A percentile compares a stretch with the other conserved stretches of the same genome.
These are phyloP conservation scores for Hanleya hanleyi DNA, from an alignment of 2,888 invertebrate genomes.

Conservation along the genomic window DNA sequence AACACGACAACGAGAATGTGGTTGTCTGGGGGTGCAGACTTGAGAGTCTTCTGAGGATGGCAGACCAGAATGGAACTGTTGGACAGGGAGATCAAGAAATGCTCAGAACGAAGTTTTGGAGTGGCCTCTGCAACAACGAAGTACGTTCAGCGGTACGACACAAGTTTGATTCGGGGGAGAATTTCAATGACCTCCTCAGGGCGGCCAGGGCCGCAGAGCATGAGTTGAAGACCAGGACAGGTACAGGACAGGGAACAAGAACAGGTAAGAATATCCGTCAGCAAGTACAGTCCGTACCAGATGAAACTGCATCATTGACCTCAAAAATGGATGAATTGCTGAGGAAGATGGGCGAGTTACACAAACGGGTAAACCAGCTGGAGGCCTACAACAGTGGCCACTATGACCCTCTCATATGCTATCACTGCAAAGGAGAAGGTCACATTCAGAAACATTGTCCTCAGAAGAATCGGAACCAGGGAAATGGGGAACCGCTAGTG, in stretches of 20 bases:
- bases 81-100: too few relatives aligned
- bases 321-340: too few relatives aligned
- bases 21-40: background rate
- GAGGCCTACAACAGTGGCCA: background rate
- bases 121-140: too few relatives aligned
- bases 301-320: too few relatives aligned
- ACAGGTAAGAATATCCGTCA: too few relatives aligned
- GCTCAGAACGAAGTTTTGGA: too few relatives aligned
- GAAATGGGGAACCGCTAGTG: background rate
- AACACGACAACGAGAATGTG: background rate
- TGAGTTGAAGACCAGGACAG: background rate
- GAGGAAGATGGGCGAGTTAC: too few relatives aligned
- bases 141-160: background rate
- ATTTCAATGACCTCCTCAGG: background rate
- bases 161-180: background rate
- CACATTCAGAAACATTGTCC: background rate
- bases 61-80: background rate
- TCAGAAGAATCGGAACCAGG: background rate
- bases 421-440: background rate
- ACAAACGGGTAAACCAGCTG: background rate
- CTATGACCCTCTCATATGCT: background rate
- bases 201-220: background rate
- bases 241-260: too few relatives aligned
- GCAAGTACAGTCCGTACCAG: too few relatives aligned
- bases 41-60: background rate